Conservation (phyloP, 37 sponge, comb jelly and placozoan genomes). For the Bolinopsis microptera region DNA sequence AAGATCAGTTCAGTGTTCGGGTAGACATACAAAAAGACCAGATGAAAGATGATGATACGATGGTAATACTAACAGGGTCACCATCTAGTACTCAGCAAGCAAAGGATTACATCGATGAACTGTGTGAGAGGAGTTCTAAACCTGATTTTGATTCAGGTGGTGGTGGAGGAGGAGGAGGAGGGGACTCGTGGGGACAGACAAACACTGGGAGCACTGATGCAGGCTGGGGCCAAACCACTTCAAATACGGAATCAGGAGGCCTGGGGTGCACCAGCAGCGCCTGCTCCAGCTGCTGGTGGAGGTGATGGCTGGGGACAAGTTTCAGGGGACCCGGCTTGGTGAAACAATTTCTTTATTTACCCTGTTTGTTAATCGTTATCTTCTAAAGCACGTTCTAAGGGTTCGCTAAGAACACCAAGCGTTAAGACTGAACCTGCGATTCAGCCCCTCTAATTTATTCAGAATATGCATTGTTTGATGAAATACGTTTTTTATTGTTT, state of each 20-base stretch:
- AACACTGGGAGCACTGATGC: not conserved
- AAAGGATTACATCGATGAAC: conserved; percentile 46
- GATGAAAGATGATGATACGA: conserved; percentile 39
- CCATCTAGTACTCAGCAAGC: conserved; percentile 30
- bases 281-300: not conserved
- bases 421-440: not conserved
- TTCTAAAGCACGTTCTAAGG: not conserved
- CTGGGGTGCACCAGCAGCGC: too few relatives aligned
- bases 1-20: conserved; percentile 4
- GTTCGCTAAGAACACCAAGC: not conserved
- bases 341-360: not conserved
- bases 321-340: not conserved
- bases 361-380: not conserved
- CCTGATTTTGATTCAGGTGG: not conserved
- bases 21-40: conserved; percentile 41
- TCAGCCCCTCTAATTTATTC: conserved; percentile 18
- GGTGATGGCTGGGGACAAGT: not conserved
- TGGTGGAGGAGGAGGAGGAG: conserved; percentile 26
- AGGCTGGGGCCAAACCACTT: not conserved
- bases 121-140: conserved; percentile 27
- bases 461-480: not conserved
- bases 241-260: not conserved
- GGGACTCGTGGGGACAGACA: not conserved
- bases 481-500: not conserved
- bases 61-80: conserved; percentile 27